Base-by-base conservation (phyloP, 2,113 vertebrate species). In the Onychorhynchus coronatus region DNA sequence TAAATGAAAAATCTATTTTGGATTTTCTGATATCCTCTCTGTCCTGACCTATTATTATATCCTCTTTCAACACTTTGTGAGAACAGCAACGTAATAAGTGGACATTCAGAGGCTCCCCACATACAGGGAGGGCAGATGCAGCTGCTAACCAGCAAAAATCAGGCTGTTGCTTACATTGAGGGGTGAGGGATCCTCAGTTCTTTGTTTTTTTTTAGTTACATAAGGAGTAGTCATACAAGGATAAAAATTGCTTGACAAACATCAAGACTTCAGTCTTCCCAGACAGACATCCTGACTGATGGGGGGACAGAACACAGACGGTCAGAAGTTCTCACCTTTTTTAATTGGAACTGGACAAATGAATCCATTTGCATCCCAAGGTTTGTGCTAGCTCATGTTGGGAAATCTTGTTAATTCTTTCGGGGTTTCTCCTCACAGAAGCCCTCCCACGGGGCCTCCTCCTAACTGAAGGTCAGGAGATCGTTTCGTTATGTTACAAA, bases 1-100 rank as follows among this genome's bases (percentile, higher is more conserved):
- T 65, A 91, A 73, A 89, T 58, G 77, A 96, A 96, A 93, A 94
- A 91, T 86, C 80, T 94, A 39, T 92, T 93, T 85, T 76, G 80
- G 66, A 72, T 94, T 95, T 96, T 97, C 95, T 93, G 88, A 79
- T 95, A 92, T 71, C 61, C 37, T 61, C 28, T 93, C 92, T 92
- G 86, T 92, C 95, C 86, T 92, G 86, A 92, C 88, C 86, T 89
- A 82, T 91, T 95, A 92, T 5, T 75, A 61, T 35, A 71, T 61
- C 53, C 61, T 62, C 61, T 93, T 84, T 84, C 56, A 84, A 61
- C 53, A 53, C 47, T 58, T 33, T 30, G 37, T 65, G 81, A 89
- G 85, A 73, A 47, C 5, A 33, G 47, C 76, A 86, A 5, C 72
- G 62, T 10, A 84, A 21, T 44, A 84, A 86, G 52, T 25, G 59